Conservation (phyloP, 2,113 vertebrate species). For the Panthera uncia region DNA sequence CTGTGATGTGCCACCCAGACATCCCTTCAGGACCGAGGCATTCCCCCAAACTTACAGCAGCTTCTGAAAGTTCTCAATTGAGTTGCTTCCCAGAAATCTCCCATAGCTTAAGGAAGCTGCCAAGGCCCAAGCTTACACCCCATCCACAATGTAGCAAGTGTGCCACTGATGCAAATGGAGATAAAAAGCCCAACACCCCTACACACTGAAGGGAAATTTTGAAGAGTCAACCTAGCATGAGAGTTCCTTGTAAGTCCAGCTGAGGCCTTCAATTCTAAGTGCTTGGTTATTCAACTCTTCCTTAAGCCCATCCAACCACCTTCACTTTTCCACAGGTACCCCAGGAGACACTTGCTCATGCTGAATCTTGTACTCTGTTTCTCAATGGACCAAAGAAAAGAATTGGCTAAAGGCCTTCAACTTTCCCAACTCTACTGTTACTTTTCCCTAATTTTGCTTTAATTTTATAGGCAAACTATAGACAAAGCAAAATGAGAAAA, state of each 20-base stretch:
- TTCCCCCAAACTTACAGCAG: not conserved
- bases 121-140: too few species aligned
- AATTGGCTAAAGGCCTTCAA: not conserved
- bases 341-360: not conserved
- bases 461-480: not conserved
- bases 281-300: not conserved
- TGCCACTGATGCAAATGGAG: rapidly evolving
- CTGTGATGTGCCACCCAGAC: not conserved
- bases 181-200: rapidly evolving
- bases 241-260: rapidly evolving
- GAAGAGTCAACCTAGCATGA: not conserved
- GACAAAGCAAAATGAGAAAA: not conserved
- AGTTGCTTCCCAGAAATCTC: not conserved
- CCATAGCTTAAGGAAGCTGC: not conserved
- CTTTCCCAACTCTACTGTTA: rapidly evolving
- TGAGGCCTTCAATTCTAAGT: not conserved
- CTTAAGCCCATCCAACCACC: not conserved
- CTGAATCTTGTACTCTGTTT: not conserved
- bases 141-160: rapidly evolving
- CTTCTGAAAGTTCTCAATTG: not conserved
- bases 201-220: rapidly evolving
- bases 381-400: not conserved
- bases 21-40: too few species aligned
- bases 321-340: not conserved
- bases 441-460: not conserved